Evolutionary conservation across 1,140 invertebrate species (phyloP).

Genomic region (Diabrotica virgifera): DNA sequence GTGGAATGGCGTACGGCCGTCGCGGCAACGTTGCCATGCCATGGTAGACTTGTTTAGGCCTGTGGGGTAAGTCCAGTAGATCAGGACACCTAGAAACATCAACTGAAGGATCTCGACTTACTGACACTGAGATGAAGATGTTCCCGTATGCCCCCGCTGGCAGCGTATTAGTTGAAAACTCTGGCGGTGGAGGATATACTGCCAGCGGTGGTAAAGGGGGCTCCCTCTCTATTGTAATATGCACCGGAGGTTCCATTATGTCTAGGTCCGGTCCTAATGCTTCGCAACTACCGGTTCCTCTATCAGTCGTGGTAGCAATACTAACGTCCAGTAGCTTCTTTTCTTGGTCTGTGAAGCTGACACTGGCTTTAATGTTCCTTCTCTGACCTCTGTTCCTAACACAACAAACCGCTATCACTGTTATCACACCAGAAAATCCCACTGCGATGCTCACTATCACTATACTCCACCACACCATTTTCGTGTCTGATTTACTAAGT

Average conservation of each 20-base stretch:
- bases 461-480: constrained; percentile 57
- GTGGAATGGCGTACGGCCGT: constrained; percentile 38
- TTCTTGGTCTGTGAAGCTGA: constrained; percentile 80
- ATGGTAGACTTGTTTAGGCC: constrained; percentile 53
- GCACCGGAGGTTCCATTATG: constrained; percentile 57
- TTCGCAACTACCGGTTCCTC: constrained; percentile 61
- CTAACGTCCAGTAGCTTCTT: constrained; percentile 77
- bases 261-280: constrained; percentile 51
- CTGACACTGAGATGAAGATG: constrained; percentile 71
- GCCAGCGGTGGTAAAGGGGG: constrained; percentile 39
- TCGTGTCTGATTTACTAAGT: constrained; percentile 59
- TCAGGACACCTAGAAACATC: constrained; percentile 69
- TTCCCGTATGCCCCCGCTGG: constrained; percentile 64
- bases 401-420: constrained; percentile 55
- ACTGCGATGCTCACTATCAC: constrained; percentile 54
- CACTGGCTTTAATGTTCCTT: constrained; percentile 65
- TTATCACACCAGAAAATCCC: constrained; percentile 52
- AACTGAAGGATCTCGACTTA: constrained; percentile 64
- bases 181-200: constrained; percentile 62
- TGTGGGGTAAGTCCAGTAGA: constrained; percentile 67
- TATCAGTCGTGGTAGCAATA: constrained; percentile 73
- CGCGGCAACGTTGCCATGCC: constrained; percentile 50
- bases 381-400: constrained; percentile 60
- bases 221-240: constrained; percentile 76
- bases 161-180: constrained; percentile 62